Evolutionary conservation across 2,113 vertebrate species (phyloP).

Genomic region (Equus przewalskii): DNA sequence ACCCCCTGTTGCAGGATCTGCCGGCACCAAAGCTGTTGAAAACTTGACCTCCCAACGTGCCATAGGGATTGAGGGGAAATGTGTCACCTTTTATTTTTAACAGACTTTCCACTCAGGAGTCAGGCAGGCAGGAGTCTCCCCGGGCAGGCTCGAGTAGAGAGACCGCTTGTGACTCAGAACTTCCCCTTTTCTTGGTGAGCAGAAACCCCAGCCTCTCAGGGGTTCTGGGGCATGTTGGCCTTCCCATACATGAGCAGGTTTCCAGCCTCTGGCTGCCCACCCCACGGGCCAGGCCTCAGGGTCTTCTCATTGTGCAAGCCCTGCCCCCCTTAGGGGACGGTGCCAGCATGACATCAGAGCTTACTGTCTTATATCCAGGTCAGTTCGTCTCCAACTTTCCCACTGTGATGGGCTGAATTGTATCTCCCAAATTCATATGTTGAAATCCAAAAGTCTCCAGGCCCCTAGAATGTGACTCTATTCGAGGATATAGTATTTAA

Average conservation of each 20-base stretch:
- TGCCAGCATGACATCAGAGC: accelerated
- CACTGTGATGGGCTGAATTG: accelerated
- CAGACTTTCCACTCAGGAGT: accelerated
- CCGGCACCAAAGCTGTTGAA: accelerated
- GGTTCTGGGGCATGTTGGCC: accelerated
- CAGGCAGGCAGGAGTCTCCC: no score
- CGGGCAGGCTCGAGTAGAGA: accelerated
- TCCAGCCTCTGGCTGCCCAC: no score
- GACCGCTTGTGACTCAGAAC: accelerated
- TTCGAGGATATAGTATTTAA: neutral
- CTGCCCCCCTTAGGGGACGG: no score
- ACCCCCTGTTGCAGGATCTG: accelerated
- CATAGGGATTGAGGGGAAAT: accelerated
- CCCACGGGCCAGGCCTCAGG: accelerated
- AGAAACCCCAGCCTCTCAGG: accelerated
- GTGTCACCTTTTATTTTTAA: no score
- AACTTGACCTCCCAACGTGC: no score
- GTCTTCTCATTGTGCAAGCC: no score
- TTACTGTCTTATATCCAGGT: accelerated
- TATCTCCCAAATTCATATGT: neutral
- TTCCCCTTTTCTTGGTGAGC: neutral
- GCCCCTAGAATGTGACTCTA: accelerated
- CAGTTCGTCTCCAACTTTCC: neutral
- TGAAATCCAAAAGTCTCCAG: no score
- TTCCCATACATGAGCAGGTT: accelerated